Base-by-base conservation (phyloP, 2,797 vertebrate species). In the Setipinna tenuifilis region DNA sequence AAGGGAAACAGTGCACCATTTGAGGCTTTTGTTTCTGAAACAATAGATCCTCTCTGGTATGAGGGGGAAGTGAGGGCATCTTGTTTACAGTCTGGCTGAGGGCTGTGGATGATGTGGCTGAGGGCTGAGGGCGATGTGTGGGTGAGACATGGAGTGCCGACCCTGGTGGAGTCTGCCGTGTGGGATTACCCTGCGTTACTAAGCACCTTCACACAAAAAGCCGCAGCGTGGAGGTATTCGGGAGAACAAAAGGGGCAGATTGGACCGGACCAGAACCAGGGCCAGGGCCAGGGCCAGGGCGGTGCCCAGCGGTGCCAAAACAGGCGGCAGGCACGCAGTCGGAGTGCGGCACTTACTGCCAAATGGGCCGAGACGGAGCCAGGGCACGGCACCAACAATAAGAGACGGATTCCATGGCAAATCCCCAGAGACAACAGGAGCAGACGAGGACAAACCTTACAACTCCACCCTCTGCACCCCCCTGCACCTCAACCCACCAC, bases 371-470 rank as follows among this genome's bases (percentile, higher is more conserved):
- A 84, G 61, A 17, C 59, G 65, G 61, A 61, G 83, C 83, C 25
- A 82, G 83, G 86, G 85, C 54, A 57, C 83, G 78, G 71, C 25
- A 62, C 68, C 86, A 87, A n/a, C 11, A 83, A 86, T 83, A 83
- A 82, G 31, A 86, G 59, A 41, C n/a, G 84, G 57, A 86, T 85
- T 86, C 81, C 87, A 71, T 85, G 11, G 58, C 84, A 19, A 88
- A 87, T 9, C 71, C 44, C 14, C 80, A 68, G 31, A 58, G 54
- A 83, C 81, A 2, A n/a, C 31, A 21, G 7, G 71, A 44, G 35
- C 71, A 78, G 71, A 6, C 71, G 17, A 41, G 71, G 35, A 78
- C 71, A 21, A 54, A 54, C 50, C 50, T 54, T 54, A 54, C 2
- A 54, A 54, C 50, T 54, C 50, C 50, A 54, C 50, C 50, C 50